Conservation (phyloP, 2,113 vertebrate genomes). For the Echinops telfairi region DNA sequence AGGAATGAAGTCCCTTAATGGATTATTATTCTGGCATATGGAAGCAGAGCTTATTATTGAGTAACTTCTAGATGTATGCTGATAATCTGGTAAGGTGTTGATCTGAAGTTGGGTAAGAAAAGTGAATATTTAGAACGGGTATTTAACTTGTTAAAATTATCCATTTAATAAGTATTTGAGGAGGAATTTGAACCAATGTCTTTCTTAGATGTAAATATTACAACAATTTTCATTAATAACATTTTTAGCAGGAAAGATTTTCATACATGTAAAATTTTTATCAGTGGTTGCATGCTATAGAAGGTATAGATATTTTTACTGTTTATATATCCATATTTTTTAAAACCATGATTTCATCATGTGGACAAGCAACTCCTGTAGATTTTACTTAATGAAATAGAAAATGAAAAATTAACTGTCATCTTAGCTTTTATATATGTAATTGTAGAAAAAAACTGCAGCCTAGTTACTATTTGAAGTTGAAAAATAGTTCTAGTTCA, state of each 20-base stretch:
- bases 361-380: not conserved
- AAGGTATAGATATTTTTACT: not conserved
- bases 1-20: not conserved
- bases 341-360: slow-evolving; percentile 4
- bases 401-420: slow-evolving; percentile 7
- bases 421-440: not conserved
- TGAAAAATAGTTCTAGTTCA: slow-evolving; percentile 6
- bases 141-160: not conserved
- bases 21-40: slow-evolving; percentile 18
- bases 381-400: slow-evolving; percentile 15
- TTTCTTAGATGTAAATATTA: slow-evolving; percentile 41
- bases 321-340: slow-evolving; percentile 19
- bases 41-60: slow-evolving; percentile 26
- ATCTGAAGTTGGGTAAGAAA: slow-evolving; percentile 47
- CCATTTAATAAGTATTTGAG: slow-evolving; percentile 32
- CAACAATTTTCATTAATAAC: slow-evolving; percentile 38
- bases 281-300: slow-evolving; percentile 29
- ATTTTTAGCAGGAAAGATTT: not conserved
- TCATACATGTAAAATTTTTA: not conserved
- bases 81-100: slow-evolving; percentile 13
- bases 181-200: slow-evolving; percentile 52
- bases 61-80: not conserved
- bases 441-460: not conserved
- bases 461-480: not conserved
- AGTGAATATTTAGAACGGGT: not conserved